These are phyloP conservation scores for Podilymbus podiceps DNA, from an alignment of 2,113 vertebrate genomes.

Conservation along the genomic window DNA sequence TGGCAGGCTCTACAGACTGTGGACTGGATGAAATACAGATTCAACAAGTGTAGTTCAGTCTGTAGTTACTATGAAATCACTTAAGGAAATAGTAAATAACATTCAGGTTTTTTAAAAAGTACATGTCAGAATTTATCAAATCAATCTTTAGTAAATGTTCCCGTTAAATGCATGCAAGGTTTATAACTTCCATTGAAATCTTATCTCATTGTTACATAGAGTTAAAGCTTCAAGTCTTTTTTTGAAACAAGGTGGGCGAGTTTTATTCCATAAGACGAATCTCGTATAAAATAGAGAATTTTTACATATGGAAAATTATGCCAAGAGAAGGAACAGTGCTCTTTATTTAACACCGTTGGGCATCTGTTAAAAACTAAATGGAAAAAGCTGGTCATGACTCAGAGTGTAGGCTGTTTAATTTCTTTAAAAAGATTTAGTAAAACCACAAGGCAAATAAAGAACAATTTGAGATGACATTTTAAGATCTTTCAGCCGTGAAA, in stretches of 20 bases:
- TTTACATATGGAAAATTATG: background rate
- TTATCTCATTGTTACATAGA: background rate
- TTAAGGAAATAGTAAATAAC: background rate
- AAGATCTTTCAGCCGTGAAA: background rate
- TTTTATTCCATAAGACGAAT: background rate
- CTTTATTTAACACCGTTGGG: background rate
- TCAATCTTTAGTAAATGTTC: background rate
- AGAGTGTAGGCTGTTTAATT: conserved; percentile 36
- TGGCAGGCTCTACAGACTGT: background rate
- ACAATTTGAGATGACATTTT: background rate
- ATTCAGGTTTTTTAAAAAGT: background rate
- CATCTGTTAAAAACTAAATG: conserved; percentile 22
- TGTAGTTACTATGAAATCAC: background rate
- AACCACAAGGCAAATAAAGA: conserved; percentile 10
- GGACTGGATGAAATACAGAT: background rate
- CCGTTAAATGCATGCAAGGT: background rate
- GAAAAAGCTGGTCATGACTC: conserved; percentile 27
- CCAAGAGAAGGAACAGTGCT: background rate
- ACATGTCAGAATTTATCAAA: background rate
- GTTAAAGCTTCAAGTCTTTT: background rate
- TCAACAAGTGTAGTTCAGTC: background rate
- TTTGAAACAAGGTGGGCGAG: background rate
- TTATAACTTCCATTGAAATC: background rate
- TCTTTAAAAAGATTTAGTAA: conserved; percentile 26
- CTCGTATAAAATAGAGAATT: background rate